Percentiles rank a stretch among this genome's conserved stretches.
These are phyloP conservation scores for Caenorhabditis afra DNA, from an alignment of 2,888 invertebrate species.

Conservation along the genomic window DNA sequence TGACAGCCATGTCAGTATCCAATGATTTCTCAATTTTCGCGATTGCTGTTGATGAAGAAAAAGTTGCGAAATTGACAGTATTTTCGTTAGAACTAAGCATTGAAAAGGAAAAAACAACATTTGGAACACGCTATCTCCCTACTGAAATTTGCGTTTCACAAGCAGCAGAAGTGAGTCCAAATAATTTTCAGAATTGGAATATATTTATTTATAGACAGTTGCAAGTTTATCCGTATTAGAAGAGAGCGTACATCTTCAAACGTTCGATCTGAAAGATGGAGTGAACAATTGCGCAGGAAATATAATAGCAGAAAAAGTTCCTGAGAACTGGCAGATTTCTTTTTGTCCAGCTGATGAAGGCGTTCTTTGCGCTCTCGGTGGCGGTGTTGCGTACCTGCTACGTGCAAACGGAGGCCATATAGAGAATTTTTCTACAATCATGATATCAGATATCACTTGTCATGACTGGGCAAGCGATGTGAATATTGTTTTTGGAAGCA, in stretches of 20 bases:
- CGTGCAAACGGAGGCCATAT: constrained; percentile 66
- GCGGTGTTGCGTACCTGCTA: constrained; percentile 64
- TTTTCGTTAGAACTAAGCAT: constrained; percentile 33
- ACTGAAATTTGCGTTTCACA: constrained; percentile 56
- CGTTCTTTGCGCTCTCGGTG: constrained; percentile 69
- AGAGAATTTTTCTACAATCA: constrained; percentile 72
- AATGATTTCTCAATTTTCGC: constrained; percentile 54
- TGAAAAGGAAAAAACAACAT: constrained; percentile 48
- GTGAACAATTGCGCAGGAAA: constrained; percentile 55
- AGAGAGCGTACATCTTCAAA: constrained; percentile 55
- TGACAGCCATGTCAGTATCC: constrained; percentile 49
- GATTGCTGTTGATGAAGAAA: constrained; percentile 56
- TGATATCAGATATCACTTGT: constrained; percentile 66
- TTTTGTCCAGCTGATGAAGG: constrained; percentile 77
- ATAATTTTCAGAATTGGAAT: neutral
- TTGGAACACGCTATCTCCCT: constrained; percentile 35
- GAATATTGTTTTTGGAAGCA: constrained; percentile 74
- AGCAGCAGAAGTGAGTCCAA: constrained; percentile 55
- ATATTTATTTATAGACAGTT: constrained; percentile 36
- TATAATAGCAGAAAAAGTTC: constrained; percentile 39
- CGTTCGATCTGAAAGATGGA: constrained; percentile 56
- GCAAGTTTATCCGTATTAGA: constrained; percentile 56
- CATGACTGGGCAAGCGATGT: constrained; percentile 77
- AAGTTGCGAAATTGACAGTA: constrained; percentile 53
- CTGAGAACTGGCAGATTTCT: constrained; percentile 66